Evolutionary conservation across 1,140 invertebrate genomes (phyloP).

Genomic region (Drosophila nannoptera): DNA sequence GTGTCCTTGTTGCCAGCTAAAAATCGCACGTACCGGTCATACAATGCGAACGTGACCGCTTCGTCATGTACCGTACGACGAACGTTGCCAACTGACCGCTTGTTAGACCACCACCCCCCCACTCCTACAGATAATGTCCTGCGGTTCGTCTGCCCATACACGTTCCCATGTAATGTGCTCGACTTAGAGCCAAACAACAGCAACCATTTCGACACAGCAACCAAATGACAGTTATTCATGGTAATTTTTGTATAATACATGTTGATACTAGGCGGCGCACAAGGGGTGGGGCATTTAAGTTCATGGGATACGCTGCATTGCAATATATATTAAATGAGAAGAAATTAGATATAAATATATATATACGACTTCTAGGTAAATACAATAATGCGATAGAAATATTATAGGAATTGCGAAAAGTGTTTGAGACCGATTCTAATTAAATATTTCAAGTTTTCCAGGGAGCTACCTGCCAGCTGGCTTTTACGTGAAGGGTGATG

Average conservation of each 20-base stretch:
- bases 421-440: too few species aligned
- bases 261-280: conserved; percentile 16
- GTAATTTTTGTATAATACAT: conserved; percentile 57
- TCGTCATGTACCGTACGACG: conserved; percentile 29
- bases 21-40: conserved; percentile 74
- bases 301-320: conserved; percentile 31
- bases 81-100: conserved; percentile 42
- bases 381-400: too few species aligned
- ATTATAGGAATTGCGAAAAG: too few species aligned
- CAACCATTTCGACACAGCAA: conserved; percentile 24
- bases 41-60: conserved; percentile 69
- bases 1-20: conserved; percentile 26
- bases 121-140: conserved; percentile 25
- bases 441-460: too few species aligned
- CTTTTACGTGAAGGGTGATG: neutral
- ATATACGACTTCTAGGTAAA: neutral
- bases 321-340: neutral
- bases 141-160: conserved; percentile 40
- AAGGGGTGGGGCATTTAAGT: conserved; percentile 5
- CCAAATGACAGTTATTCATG: conserved; percentile 74
- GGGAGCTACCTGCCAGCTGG: neutral
- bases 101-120: neutral
- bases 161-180: conserved; percentile 63
- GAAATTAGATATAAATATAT: neutral
- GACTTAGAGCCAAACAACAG: conserved; percentile 53